Evolutionary conservation across 2,888 invertebrate species (phyloP).

Genomic region (Phasia obesa): DNA sequence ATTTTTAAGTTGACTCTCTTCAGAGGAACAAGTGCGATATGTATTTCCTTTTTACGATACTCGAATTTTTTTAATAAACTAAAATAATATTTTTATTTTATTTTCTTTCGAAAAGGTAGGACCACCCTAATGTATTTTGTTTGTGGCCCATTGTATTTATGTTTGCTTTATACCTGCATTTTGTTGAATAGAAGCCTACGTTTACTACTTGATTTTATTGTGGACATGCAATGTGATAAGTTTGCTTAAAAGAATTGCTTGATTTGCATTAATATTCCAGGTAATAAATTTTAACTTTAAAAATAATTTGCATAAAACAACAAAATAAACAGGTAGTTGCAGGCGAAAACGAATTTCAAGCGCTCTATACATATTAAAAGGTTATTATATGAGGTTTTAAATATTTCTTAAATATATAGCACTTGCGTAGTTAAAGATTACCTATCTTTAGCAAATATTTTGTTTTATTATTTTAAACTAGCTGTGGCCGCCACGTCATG

Average conservation of each 20-base stretch:
- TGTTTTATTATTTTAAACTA: too few species aligned
- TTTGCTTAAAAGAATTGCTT: constrained; percentile 37
- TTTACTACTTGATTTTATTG: constrained; percentile 20
- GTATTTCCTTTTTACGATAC: too few species aligned
- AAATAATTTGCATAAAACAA: constrained; percentile 58
- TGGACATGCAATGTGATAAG: constrained; percentile 47
- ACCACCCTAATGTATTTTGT: constrained; percentile 13
- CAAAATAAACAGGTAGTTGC: not conserved
- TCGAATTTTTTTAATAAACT: too few species aligned
- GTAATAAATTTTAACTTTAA: constrained; percentile 53
- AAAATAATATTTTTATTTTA: too few species aligned
- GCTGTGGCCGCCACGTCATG: too few species aligned
- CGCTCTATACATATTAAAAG: not conserved
- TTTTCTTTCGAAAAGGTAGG: too few species aligned
- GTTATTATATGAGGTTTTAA: too few species aligned
- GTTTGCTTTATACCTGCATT: constrained; percentile 9
- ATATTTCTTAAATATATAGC: too few species aligned
- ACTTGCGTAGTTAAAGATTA: too few species aligned
- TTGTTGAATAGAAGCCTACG: constrained; percentile 50
- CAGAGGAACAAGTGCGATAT: too few species aligned
- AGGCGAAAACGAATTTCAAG: not conserved
- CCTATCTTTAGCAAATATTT: too few species aligned
- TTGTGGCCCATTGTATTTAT: constrained; percentile 1
- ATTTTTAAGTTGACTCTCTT: too few species aligned
- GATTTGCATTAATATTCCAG: constrained; percentile 47